phyloP scores from a whole-genome alignment of 2,797 vertebrate species.

The Eleutherodactylus coqui region DNA sequence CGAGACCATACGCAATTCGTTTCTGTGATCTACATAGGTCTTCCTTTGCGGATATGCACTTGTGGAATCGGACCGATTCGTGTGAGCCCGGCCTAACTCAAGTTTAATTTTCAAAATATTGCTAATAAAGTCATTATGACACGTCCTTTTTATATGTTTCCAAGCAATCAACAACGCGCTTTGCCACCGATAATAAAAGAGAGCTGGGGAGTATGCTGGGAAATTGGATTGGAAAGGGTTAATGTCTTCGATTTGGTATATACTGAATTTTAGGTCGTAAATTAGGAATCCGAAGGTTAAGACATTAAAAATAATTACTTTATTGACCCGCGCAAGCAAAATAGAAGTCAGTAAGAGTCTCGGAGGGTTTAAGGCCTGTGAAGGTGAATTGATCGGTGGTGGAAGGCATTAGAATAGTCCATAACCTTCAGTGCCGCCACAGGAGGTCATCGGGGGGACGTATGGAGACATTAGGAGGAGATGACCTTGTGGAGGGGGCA shows the following conservation, averaged over 20 bases:
- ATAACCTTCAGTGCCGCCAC: constrained; percentile 58
- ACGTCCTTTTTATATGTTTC: no score
- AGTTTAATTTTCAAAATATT: no score
- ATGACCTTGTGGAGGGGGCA: background rate
- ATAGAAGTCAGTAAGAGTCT: background rate
- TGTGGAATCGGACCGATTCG: no score
- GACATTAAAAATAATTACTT: background rate
- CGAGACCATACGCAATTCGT: no score
- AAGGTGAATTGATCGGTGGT: constrained; percentile 38
- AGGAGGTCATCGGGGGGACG: constrained; percentile 68
- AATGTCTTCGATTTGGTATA: background rate
- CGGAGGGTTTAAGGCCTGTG: background rate
- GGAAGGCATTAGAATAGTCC: background rate
- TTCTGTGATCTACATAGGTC: no score
- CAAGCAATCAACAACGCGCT: no score
- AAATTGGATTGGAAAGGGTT: no score
- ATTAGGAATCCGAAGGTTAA: background rate
- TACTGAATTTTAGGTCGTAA: background rate
- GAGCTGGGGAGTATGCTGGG: no score
- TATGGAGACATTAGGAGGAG: constrained; percentile 48
- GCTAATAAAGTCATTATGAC: no score
- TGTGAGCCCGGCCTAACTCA: no score
- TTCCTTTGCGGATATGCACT: no score
- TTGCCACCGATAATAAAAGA: no score
- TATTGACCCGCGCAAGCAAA: background rate